phyloP scores from a whole-genome alignment of 2,113 vertebrate species.

The Morone saxatilis region DNA sequence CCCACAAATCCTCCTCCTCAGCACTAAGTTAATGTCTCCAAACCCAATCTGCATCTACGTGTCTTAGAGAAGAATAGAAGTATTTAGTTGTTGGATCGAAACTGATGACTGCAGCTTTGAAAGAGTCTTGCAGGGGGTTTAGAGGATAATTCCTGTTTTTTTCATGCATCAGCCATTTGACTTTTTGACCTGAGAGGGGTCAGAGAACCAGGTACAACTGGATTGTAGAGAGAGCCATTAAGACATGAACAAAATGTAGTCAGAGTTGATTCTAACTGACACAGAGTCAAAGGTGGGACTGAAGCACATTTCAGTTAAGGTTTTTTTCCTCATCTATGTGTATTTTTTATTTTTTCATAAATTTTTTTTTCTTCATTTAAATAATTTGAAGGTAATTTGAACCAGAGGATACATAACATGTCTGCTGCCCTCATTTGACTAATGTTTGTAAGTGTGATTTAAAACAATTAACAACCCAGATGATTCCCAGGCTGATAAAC shows the following conservation, averaged over 20 bases:
- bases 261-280: slow-evolving; percentile 38
- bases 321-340: not conserved
- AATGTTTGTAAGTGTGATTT: not conserved
- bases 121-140: slow-evolving; percentile 46
- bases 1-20: slow-evolving; percentile 67
- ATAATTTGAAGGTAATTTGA: slow-evolving; percentile 6
- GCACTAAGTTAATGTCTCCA: slow-evolving; percentile 53
- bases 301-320: slow-evolving; percentile 4
- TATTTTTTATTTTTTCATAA: not conserved
- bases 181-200: slow-evolving; percentile 60
- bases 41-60: slow-evolving; percentile 52
- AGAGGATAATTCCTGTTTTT: slow-evolving; percentile 56
- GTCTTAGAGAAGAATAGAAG: slow-evolving; percentile 69
- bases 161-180: slow-evolving; percentile 42
- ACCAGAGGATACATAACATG: not conserved
- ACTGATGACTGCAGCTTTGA: slow-evolving; percentile 66
- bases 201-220: slow-evolving; percentile 49
- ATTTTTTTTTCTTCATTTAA: not conserved
- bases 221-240: slow-evolving; percentile 35
- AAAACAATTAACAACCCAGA: slow-evolving; percentile 9
- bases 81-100: slow-evolving; percentile 65
- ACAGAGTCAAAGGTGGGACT: slow-evolving; percentile 52
- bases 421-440: not conserved
- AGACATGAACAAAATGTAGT: slow-evolving; percentile 18
- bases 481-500: slow-evolving; percentile 12